Base-by-base conservation (phyloP, 1,140 invertebrate genomes). In the Heterodera schachtii region DNA sequence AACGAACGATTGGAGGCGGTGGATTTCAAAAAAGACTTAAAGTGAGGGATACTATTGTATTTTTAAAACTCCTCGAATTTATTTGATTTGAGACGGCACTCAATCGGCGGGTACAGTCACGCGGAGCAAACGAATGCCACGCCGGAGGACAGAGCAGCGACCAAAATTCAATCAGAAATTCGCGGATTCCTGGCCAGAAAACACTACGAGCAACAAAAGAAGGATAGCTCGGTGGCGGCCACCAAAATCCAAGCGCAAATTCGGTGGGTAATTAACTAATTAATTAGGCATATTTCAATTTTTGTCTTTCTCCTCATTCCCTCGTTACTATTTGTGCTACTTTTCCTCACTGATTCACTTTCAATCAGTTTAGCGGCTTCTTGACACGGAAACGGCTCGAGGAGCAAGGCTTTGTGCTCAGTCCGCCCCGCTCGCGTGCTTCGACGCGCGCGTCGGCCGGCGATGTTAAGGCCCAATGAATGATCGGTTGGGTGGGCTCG, bases 201-300 rank as follows among this genome's bases (percentile, higher is more conserved):
- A 71, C 85, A 89, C 41, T 81, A 87, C 3, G 85, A 85, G 21
- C 81, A 82, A n/a, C 80, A 90, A 73, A 89, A 89, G 70, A 80
- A 84, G 78, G 74, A 90, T 57, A 88, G 86, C 66, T 75, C 64
- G 11, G 78, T 85, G n/a, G 88, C 88, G 5, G 88, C 88, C 1
- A 90, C 88, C 21, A 89, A 89, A 70, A 90, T 89, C 71, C 88
- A 89, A 44, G 85, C 88, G 19, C 87, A 89, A 73, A 89, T 89
- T 74, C 73, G 88, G 87, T 87, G 66, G 13, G 52, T 47, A 31
- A 31, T 31, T 31, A 31, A 31, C 31, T 31, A 31, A 31, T 31
- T 31, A 31, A 31, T 31, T 31, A 31, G 31, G 31, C 31, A 31
- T 31, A 31, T 31, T 31, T 31, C 31, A 31, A 31, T 31, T 31